Base-by-base conservation (phyloP, 2,888 invertebrate genomes). In the Drosophila emarginata region DNA sequence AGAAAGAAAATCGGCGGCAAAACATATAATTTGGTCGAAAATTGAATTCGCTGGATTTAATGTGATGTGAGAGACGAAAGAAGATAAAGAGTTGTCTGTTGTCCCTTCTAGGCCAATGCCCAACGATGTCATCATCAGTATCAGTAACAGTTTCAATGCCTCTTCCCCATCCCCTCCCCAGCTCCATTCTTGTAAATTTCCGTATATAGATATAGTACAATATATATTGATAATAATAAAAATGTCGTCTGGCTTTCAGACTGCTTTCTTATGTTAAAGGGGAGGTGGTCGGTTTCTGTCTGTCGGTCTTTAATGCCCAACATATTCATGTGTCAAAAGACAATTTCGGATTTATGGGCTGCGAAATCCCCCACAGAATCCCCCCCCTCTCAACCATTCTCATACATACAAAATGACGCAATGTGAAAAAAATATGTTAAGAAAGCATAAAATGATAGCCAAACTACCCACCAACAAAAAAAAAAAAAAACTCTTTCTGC, bases 291-390 rank as follows among this genome's bases (percentile, higher is more conserved):
- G 64, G 57, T 18, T 32, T 52, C 57, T 53, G 32, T 23, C 57
- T 71, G 71, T 76, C 73, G 71, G 80, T 70, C 72, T 79, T 88
- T 89, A 89, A 88, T 89, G 88, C 89, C 82, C 79, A 84, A 89
- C 88, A 88, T 89, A 88, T 89, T 89, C 89, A 88, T 88, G 86
- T 88, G 89, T 87, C 89, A 88, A 82, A 89, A 89, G 89, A 88
- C 89, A 84, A 89, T 87, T 89, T 77, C 76, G 88, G 80, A 88
- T 88, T 88, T 88, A 88, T 88, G 89, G 80, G 80, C 81, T 83
- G 84, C 84, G 72, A 84, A 84, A 67, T 82, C 79, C 75, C 68
- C 79, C 45, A 18, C 21, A 18, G 39, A 61, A 32, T 1, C 32
- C 32, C 62, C n/a, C 58, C 50, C 15, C 9, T 36, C n/a, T 9